A percentile compares a stretch with the other conserved stretches of the same genome.
These are phyloP conservation scores for Rattus rattus DNA, from an alignment of 2,113 vertebrate genomes.

Conservation along the genomic window DNA sequence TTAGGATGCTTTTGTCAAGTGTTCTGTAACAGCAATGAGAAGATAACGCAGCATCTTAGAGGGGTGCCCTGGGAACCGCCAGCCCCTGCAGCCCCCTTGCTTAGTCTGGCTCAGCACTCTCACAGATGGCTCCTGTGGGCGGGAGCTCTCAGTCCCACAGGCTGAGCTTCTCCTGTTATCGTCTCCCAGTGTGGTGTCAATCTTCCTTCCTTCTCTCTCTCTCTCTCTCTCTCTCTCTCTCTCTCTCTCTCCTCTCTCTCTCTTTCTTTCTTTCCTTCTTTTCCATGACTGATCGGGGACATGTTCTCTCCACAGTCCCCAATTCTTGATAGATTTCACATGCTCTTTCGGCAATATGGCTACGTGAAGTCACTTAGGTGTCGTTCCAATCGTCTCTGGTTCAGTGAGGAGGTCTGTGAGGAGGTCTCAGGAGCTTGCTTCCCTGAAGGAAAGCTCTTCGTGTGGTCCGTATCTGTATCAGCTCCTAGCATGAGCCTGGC, in stretches of 20 bases:
- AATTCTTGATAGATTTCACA: not conserved
- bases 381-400: not conserved
- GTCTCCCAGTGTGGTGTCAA: not conserved
- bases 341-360: not conserved
- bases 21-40: not conserved
- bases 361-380: not conserved
- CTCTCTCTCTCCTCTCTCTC: too few relatives aligned
- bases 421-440: not conserved
- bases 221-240: too few relatives aligned
- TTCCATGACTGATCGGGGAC: not conserved
- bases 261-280: too few relatives aligned
- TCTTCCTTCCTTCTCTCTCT: too few relatives aligned
- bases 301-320: not conserved
- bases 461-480: not conserved
- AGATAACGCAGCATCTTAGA: not conserved
- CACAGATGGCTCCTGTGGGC: not conserved
- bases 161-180: not conserved
- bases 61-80: not conserved
- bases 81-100: not conserved
- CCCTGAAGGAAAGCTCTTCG: not conserved
- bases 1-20: not conserved
- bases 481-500: not conserved
- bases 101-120: not conserved
- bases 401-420: not conserved
- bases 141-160: not conserved